Evolutionary conservation across 2,113 vertebrate species (phyloP), one percentile per base, ranked within the genome.

Genomic region (Melospiza melodia): DNA sequence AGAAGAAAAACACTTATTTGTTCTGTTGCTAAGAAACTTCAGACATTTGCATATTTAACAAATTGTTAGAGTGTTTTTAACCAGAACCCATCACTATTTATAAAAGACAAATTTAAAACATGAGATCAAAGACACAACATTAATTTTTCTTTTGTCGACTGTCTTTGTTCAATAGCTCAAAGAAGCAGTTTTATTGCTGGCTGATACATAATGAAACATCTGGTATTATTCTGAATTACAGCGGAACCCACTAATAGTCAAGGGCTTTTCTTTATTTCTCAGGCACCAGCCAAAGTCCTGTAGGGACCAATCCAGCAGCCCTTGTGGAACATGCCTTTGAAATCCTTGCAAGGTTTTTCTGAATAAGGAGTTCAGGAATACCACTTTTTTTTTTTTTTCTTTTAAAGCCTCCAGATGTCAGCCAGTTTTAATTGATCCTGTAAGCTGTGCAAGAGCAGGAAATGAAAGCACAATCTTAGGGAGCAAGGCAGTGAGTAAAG

Each of bases 1-100:
- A 97, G 93, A 97, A 92, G 92, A 95, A 95, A 97, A 98, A 97
- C 96, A 97, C 86, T 98, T 98, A 97, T 97, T 97, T 97, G 96
- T 97, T 97, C 97, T 96, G 96, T 98, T 97, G 96, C 98, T 97
- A 97, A 97, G 97, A 92, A 98, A 98, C 97, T 97, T 91, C 90
- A 94, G 86, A 94, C 91, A 98, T 97, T 98, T 98, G 97, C 97
- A 98, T 97, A 97, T 97, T 95, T 96, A 97, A 98, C 95, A 96
- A 97, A 97, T 97, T 96, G 96, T 98, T 97, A 95, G 93, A 92
- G 90, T 96, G 88, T 89, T 95, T 96, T 98, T 98, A 95, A 94
- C 84, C 95, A 95, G 96, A 97, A 97, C 96, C 95, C 90, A 89
- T 97, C 95, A 95, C 91, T 97, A 94, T 98, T 97, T 97, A 97